Percentiles rank a stretch among this genome's conserved stretches.
Conservation (phyloP, 2,888 invertebrate species). For the Bellardia bayeri region DNA sequence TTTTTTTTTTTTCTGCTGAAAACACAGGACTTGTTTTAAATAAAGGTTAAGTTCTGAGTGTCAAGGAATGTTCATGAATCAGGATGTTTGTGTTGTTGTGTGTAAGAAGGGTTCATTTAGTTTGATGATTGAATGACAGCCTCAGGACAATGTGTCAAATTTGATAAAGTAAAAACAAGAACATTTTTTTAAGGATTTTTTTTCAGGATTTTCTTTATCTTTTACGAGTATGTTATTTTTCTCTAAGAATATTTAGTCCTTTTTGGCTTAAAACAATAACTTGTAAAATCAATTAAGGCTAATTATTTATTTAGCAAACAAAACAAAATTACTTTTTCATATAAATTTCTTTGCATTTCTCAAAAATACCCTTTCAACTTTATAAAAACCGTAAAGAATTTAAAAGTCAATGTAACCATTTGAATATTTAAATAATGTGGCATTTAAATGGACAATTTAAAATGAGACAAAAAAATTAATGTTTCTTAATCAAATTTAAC, state of each 20-base stretch:
- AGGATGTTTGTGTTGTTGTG: conserved; percentile 24
- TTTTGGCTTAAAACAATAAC: conserved; percentile 23
- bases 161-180: conserved; percentile 27
- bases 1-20: neutral
- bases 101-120: conserved; percentile 64
- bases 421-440: conserved; percentile 47
- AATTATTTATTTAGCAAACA: conserved; percentile 57
- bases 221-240: neutral
- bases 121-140: conserved; percentile 64
- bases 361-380: neutral
- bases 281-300: conserved; percentile 53
- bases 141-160: conserved; percentile 55
- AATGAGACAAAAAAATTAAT: neutral
- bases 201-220: neutral
- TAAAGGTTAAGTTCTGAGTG: conserved; percentile 45
- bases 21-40: conserved; percentile 40
- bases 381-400: neutral
- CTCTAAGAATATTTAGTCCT: neutral
- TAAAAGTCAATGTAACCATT: conserved; percentile 39
- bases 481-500: neutral
- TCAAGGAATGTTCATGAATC: conserved; percentile 44
- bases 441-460: conserved; percentile 35
- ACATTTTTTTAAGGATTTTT: conserved; percentile 1
- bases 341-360: neutral
- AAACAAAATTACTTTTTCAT: neutral